These are phyloP conservation scores for Lepilemur septentrionalis DNA, from an alignment of 2,797 vertebrate genomes.

Conservation along the genomic window DNA sequence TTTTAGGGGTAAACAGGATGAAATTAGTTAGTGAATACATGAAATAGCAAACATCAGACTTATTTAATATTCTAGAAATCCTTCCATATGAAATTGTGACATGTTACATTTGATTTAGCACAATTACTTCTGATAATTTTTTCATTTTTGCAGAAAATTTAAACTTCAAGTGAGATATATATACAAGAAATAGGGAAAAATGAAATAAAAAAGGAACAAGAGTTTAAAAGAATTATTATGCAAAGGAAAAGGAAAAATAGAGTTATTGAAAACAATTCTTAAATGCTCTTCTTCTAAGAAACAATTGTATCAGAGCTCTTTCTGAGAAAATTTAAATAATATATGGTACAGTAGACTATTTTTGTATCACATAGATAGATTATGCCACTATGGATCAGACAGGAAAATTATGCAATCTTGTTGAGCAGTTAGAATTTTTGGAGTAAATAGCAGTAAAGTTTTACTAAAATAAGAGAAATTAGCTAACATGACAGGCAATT, in stretches of 20 bases:
- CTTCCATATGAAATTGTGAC: neutral
- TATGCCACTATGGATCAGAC: neutral
- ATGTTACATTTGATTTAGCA: neutral
- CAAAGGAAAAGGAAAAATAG: neutral
- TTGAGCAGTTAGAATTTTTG: conserved; percentile 9
- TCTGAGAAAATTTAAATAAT: neutral
- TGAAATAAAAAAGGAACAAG: neutral
- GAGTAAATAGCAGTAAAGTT: neutral
- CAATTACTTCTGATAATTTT: neutral
- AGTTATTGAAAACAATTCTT: neutral
- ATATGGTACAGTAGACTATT: neutral
- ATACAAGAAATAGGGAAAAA: neutral
- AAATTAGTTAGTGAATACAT: neutral
- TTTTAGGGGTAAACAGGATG: neutral
- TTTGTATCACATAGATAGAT: neutral
- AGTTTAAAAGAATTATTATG: neutral
- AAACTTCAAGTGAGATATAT: neutral
- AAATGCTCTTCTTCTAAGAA: conserved; percentile 4
- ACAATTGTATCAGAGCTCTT: neutral
- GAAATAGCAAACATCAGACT: neutral
- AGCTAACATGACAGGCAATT: neutral
- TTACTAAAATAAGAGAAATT: conserved; percentile 32
- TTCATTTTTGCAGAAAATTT: neutral
- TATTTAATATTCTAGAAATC: neutral
- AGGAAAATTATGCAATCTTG: conserved; percentile 6